phyloP scores from a whole-genome alignment of 1,140 invertebrate genomes.

The Anadara kagoshimensis region DNA sequence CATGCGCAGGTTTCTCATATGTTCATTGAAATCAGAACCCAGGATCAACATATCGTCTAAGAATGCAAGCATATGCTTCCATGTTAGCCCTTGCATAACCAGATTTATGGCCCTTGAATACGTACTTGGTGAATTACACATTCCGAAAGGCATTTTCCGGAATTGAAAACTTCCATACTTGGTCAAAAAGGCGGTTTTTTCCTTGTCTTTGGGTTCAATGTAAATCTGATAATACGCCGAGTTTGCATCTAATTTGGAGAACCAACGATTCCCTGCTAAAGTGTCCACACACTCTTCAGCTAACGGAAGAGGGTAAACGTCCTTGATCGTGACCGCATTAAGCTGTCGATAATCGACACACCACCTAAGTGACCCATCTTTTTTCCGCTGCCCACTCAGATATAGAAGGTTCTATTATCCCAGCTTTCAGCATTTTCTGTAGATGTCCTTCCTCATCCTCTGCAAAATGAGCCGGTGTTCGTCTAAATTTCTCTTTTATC shows the following conservation, averaged over 20 bases:
- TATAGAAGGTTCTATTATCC: constrained; percentile 5
- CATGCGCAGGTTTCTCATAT: neutral
- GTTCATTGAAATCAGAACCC: neutral
- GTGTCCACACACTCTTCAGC: constrained; percentile 24
- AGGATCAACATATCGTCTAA: constrained; percentile 20
- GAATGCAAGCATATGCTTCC: constrained; percentile 9
- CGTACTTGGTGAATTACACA: constrained; percentile 8
- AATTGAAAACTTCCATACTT: constrained; percentile 23
- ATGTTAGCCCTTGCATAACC: constrained; percentile 3
- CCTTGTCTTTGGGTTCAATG: constrained; percentile 54
- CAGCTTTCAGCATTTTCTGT: constrained; percentile 16
- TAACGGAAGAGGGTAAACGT: constrained; percentile 9
- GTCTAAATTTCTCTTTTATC: constrained; percentile 13
- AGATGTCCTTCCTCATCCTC: constrained; percentile 16
- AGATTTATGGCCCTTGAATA: constrained; percentile 18
- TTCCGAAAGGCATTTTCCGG: constrained; percentile 11
- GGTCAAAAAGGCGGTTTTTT: constrained; percentile 60
- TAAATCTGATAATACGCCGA: constrained; percentile 66
- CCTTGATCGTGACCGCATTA: neutral
- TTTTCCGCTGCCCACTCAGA: constrained; percentile 18
- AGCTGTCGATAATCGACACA: constrained; percentile 9
- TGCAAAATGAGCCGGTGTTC: constrained; percentile 12
- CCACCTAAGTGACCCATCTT: neutral
- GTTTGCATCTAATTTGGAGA: constrained; percentile 11
- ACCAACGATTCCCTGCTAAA: constrained; percentile 16